Evolutionary conservation across 1,140 invertebrate genomes (phyloP).

Genomic region (Andricus grossulariae): DNA sequence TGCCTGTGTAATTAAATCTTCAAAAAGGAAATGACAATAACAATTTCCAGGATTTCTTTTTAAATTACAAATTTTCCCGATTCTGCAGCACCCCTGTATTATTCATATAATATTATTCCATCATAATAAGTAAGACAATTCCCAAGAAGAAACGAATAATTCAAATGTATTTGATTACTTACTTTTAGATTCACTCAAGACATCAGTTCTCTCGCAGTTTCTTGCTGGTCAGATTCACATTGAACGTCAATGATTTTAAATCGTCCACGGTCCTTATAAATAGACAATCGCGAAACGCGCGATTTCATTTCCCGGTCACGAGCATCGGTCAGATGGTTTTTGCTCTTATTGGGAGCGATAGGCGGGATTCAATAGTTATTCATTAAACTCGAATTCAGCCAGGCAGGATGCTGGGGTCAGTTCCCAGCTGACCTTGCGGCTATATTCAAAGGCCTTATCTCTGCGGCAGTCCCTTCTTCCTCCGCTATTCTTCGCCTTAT

Average conservation of each 20-base stretch:
- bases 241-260: constrained; percentile 54
- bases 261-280: constrained; percentile 53
- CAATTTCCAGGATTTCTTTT: too few relatives aligned
- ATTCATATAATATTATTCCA: too few relatives aligned
- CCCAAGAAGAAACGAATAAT: too few relatives aligned
- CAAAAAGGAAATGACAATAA: too few relatives aligned
- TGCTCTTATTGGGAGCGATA: constrained; percentile 69
- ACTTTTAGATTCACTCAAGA: background rate
- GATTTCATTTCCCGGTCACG: constrained; percentile 53
- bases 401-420: constrained; percentile 72
- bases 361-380: constrained; percentile 75
- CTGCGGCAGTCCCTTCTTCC: constrained; percentile 60
- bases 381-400: constrained; percentile 72
- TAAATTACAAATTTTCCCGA: too few relatives aligned
- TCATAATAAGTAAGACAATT: too few relatives aligned
- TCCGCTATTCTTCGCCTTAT: constrained; percentile 49
- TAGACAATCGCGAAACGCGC: constrained; percentile 49
- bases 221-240: constrained; percentile 35
- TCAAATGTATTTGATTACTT: too few relatives aligned
- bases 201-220: background rate
- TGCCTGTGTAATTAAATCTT: too few relatives aligned
- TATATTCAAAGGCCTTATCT: constrained; percentile 73
- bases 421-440: constrained; percentile 70
- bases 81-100: too few relatives aligned
- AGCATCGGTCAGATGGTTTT: constrained; percentile 54